Evolutionary conservation across 1,140 invertebrate species (phyloP).

Genomic region (Drosophila obscura): DNA sequence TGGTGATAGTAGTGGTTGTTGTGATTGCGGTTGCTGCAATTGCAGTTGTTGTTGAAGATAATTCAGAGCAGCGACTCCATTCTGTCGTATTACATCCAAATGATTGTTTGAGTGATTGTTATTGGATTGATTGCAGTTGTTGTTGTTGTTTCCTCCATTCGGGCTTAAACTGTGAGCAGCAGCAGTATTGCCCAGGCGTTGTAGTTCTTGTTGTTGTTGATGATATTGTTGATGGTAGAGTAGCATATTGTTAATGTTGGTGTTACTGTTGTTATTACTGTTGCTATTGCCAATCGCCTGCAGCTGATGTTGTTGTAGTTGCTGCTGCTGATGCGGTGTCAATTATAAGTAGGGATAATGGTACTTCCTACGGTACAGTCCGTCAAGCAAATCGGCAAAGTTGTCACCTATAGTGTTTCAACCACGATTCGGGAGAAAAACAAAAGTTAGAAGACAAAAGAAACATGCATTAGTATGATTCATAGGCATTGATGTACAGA

Average conservation of each 20-base stretch:
- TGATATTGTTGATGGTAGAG: slow-evolving; percentile 49
- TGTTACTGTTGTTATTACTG: slow-evolving; percentile 38
- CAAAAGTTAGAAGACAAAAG: slow-evolving; percentile 18
- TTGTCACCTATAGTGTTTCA: slow-evolving; percentile 64
- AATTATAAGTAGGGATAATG: slow-evolving; percentile 84
- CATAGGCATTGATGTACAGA: background rate
- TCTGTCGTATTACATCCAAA: slow-evolving; percentile 41
- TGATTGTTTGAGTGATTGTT: slow-evolving; percentile 19
- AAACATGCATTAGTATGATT: slow-evolving; percentile 47
- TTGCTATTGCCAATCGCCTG: slow-evolving; percentile 55
- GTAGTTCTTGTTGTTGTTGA: slow-evolving; percentile 38
- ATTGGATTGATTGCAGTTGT: slow-evolving; percentile 14
- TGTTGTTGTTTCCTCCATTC: slow-evolving; percentile 41
- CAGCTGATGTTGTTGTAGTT: slow-evolving; percentile 69
- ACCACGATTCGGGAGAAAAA: slow-evolving; percentile 9
- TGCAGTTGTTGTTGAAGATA: slow-evolving; percentile 40
- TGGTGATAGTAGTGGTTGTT: slow-evolving; percentile 16
- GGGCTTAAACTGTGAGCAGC: slow-evolving; percentile 43
- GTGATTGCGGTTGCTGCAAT: slow-evolving; percentile 8
- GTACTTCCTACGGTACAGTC: slow-evolving; percentile 82
- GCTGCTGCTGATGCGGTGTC: slow-evolving; percentile 75
- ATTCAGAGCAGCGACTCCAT: slow-evolving; percentile 39
- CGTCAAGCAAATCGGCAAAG: slow-evolving; percentile 80
- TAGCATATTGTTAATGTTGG: slow-evolving; percentile 44
- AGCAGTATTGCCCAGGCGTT: slow-evolving; percentile 42